Conservation (phyloP, 2,888 invertebrate species). For the Branchipolynoe longqiensis region DNA sequence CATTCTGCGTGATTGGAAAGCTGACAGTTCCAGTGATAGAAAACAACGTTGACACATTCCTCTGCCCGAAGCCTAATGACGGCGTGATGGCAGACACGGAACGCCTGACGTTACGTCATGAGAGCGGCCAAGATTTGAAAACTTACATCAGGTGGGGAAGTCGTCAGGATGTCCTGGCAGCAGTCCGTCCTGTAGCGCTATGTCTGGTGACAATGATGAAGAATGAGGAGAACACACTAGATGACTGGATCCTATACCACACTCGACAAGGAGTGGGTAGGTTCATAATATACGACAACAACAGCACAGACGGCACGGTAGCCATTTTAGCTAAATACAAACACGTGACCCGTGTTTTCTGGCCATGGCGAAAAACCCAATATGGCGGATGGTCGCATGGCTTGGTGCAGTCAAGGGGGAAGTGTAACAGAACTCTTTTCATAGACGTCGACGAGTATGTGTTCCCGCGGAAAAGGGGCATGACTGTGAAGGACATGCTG, state of each 20-base stretch:
- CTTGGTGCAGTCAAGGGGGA: neutral
- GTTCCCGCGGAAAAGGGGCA: neutral
- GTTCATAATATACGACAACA: neutral
- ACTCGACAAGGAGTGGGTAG: neutral
- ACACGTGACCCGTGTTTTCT: neutral
- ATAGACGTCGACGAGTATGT: constrained; percentile 3
- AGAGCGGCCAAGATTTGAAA: neutral
- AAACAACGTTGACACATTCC: neutral
- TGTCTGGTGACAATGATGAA: neutral
- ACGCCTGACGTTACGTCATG: too few relatives aligned
- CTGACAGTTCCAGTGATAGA: too few relatives aligned
- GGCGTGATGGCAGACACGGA: neutral
- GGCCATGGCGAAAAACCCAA: constrained; percentile 4
- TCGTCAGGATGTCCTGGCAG: neutral
- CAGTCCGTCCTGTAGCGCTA: neutral
- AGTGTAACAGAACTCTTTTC: neutral
- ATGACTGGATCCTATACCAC: constrained; percentile 2
- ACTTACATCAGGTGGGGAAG: neutral
- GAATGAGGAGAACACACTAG: neutral
- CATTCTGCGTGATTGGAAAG: too few relatives aligned
- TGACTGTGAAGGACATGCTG: neutral
- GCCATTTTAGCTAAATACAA: neutral
- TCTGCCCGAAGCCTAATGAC: neutral
- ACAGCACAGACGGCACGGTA: neutral
- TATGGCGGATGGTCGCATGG: neutral